phyloP scores from a whole-genome alignment of 2,888 invertebrate species.

The Pycnomerus fuliginosus region DNA sequence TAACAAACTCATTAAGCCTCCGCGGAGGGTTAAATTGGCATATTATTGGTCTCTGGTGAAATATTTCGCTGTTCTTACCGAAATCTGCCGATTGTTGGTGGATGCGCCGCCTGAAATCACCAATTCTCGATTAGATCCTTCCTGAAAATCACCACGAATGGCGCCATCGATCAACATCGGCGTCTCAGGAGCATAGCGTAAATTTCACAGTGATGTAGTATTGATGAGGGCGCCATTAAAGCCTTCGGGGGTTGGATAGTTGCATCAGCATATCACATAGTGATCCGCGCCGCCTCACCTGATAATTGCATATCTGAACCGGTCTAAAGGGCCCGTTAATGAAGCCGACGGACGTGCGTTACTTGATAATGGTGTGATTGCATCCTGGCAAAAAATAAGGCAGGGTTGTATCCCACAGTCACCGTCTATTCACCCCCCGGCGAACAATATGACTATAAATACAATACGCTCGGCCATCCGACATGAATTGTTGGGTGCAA shows the following conservation, averaged over 20 bases:
- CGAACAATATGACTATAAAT: slow-evolving; percentile 8
- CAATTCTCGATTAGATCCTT: too few species aligned
- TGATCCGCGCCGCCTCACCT: not conserved
- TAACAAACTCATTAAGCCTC: too few species aligned
- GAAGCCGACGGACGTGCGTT: slow-evolving; percentile 8
- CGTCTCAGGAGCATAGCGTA: too few species aligned
- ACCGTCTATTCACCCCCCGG: not conserved
- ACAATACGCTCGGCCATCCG: not conserved
- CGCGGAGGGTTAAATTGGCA: too few species aligned
- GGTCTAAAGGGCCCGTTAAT: not conserved
- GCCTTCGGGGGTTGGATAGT: not conserved
- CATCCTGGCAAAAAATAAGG: slow-evolving; percentile 1
- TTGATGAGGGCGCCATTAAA: not conserved
- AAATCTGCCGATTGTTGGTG: too few species aligned
- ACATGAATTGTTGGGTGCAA: slow-evolving; percentile 11
- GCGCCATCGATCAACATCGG: too few species aligned
- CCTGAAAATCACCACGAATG: too few species aligned
- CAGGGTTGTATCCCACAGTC: not conserved
- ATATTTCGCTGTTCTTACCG: too few species aligned
- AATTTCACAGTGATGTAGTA: not conserved
- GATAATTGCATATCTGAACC: not conserved
- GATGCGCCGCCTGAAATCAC: too few species aligned
- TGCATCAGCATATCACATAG: not conserved
- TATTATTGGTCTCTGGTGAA: too few species aligned
- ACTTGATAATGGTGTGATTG: slow-evolving; percentile 7